A percentile compares a stretch with the other conserved stretches of the same genome.
phyloP scores from a whole-genome alignment of 2,113 vertebrate species.

The Tretioscincus oriximinensis region DNA sequence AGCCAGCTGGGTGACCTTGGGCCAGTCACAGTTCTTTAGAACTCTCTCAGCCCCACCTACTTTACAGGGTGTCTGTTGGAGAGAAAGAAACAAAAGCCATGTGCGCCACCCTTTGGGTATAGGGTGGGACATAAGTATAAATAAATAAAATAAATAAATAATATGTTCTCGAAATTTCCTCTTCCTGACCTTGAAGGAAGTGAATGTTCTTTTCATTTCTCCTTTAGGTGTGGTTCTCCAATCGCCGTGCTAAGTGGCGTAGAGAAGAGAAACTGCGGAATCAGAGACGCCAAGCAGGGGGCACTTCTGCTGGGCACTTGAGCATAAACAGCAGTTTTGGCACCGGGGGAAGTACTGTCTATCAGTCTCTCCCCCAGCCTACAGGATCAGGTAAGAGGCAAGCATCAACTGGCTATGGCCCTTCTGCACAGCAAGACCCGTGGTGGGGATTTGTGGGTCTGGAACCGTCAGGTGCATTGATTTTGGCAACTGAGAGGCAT shows the following conservation, averaged over 20 bases:
- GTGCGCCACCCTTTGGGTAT: no score
- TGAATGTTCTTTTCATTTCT: background rate
- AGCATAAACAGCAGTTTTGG: slow-evolving; percentile 72
- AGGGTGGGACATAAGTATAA: no score
- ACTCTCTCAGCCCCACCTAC: no score
- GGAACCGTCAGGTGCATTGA: no score
- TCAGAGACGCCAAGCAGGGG: slow-evolving; percentile 76
- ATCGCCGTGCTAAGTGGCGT: slow-evolving; percentile 86
- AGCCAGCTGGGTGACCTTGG: no score
- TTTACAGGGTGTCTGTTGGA: no score
- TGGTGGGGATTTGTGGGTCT: no score
- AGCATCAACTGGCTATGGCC: slow-evolving; percentile 8
- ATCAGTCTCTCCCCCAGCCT: slow-evolving; percentile 64
- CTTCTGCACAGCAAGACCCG: background rate
- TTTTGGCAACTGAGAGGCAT: no score
- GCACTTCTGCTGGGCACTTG: slow-evolving; percentile 72
- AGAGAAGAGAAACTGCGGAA: slow-evolving; percentile 84
- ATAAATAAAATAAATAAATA: background rate
- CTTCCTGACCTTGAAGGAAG: background rate
- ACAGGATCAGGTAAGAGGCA: slow-evolving; percentile 16
- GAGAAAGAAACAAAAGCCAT: no score
- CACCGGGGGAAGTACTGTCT: slow-evolving; percentile 77
- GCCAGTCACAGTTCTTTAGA: no score
- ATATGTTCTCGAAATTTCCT: background rate
- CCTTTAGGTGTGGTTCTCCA: slow-evolving; percentile 85